These are phyloP conservation scores for Gallinago paraguaiae DNA, from an alignment of 2,113 vertebrate species.

Conservation along the genomic window DNA sequence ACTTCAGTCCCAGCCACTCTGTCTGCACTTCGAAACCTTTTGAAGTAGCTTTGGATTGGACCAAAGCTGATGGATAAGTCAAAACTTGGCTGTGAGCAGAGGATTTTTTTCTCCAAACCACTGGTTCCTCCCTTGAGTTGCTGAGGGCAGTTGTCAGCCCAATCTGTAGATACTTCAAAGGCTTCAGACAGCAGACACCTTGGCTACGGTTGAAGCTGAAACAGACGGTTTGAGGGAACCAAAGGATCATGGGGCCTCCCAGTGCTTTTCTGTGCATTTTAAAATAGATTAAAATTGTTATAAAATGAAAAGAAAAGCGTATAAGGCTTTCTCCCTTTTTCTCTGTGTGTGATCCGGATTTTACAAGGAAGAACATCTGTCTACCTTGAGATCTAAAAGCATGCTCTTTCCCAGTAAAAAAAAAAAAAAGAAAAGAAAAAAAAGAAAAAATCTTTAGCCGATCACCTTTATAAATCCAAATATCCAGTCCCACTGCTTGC, in stretches of 20 bases:
- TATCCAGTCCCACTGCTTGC: background rate
- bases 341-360: background rate
- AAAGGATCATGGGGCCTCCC: background rate
- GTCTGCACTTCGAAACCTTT: slow-evolving; percentile 8
- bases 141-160: background rate
- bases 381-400: background rate
- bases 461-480: background rate
- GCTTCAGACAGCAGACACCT: background rate
- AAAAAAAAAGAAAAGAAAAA: background rate
- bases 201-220: background rate
- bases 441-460: background rate
- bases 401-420: background rate
- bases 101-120: background rate
- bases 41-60: slow-evolving; percentile 15
- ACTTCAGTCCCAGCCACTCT: background rate
- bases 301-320: background rate
- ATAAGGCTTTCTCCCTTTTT: background rate
- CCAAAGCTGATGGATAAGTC: slow-evolving; percentile 5
- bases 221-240: background rate
- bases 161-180: slow-evolving; percentile 22
- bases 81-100: background rate
- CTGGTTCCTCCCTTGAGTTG: background rate
- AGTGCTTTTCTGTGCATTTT: background rate
- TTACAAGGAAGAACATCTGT: background rate
- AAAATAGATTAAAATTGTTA: background rate